Percentiles rank a stretch among this genome's conserved stretches.
Conservation (phyloP, 2,797 vertebrate species). For the Alfaro cultratus region DNA sequence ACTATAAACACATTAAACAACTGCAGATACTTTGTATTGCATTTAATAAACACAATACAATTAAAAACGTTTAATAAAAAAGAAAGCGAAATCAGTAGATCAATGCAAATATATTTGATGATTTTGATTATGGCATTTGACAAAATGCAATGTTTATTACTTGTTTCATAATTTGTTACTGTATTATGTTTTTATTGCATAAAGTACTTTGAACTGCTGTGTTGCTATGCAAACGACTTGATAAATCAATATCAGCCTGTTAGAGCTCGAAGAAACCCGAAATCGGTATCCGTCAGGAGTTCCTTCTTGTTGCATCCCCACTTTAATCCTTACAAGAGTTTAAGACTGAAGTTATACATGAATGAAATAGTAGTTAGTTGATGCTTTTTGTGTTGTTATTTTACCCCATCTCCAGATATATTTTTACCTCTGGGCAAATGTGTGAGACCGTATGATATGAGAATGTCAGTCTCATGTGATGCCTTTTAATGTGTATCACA, state of each 20-base stretch:
- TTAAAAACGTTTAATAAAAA: neutral
- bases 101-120: too few relatives aligned
- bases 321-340: neutral
- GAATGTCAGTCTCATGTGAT: neutral
- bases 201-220: too few relatives aligned
- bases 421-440: neutral
- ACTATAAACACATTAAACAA: neutral
- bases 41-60: too few relatives aligned
- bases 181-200: too few relatives aligned
- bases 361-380: neutral
- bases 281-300: neutral
- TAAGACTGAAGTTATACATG: neutral
- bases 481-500: neutral
- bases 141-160: too few relatives aligned
- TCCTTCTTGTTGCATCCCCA: neutral
- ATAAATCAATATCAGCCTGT: neutral
- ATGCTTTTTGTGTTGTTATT: neutral
- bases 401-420: neutral
- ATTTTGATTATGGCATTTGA: too few relatives aligned
- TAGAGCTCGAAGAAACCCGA: neutral
- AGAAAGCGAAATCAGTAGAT: neutral
- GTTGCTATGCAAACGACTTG: too few relatives aligned
- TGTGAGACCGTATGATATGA: neutral
- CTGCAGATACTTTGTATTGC: neutral
- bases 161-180: too few relatives aligned